phyloP scores from a whole-genome alignment of 30 jellyfish, hydroid and myxozoan genomes.

The Haliclystus octoradiatus region DNA sequence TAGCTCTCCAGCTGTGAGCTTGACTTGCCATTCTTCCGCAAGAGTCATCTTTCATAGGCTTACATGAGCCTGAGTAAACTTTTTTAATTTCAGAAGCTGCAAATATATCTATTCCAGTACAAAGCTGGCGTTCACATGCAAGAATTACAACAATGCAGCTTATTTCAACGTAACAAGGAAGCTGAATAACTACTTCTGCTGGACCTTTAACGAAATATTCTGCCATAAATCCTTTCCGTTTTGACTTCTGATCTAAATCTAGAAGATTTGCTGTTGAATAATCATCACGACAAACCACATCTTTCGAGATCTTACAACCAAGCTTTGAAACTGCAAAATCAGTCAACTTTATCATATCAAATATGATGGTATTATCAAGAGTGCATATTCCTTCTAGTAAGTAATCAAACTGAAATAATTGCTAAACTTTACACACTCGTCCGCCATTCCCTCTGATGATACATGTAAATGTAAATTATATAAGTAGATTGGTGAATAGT shows the following conservation, averaged over 20 bases:
- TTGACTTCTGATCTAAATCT: not conserved
- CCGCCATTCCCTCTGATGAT: no score
- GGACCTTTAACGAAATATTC: conserved; percentile 83
- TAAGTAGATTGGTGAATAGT: no score
- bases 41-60: not conserved
- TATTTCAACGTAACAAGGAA: conserved; percentile 77
- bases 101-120: conserved; percentile 26
- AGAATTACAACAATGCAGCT: conserved; percentile 31
- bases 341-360: not conserved
- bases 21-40: not conserved
- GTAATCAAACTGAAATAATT: no score
- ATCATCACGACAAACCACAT: not conserved
- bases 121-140: conserved; percentile 27
- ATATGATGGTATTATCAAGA: no score
- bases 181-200: conserved; percentile 54
- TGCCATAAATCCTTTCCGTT: conserved; percentile 50
- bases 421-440: no score
- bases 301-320: not conserved
- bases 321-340: not conserved
- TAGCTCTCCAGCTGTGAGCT: not conserved
- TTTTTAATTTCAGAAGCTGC: conserved; percentile 32
- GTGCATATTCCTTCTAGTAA: no score
- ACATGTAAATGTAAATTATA: no score
- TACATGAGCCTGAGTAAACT: not conserved
- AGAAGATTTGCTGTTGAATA: not conserved